phyloP scores from a whole-genome alignment of 2,113 vertebrate genomes.

The Cariama cristata region DNA sequence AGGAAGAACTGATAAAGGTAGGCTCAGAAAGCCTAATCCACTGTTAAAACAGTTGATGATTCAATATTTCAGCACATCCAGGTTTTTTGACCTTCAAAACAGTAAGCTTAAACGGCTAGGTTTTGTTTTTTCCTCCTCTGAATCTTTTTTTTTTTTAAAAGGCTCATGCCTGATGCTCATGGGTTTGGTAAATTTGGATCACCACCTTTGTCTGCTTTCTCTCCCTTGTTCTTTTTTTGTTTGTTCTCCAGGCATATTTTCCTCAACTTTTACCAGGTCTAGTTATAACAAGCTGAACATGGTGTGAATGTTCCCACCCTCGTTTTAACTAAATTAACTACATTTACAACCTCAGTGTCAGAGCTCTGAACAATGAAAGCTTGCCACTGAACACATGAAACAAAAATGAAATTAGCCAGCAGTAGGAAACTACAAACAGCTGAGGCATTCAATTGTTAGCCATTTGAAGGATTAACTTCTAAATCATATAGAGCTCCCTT shows the following conservation, averaged over 20 bases:
- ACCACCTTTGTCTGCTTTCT: background rate
- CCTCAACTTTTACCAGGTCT: slow-evolving; percentile 36
- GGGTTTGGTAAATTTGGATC: background rate
- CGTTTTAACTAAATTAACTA: slow-evolving; percentile 80
- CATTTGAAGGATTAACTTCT: slow-evolving; percentile 87
- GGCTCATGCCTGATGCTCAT: background rate
- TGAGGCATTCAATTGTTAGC: slow-evolving; percentile 81
- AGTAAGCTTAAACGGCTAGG: background rate
- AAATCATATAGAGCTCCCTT: slow-evolving; percentile 82
- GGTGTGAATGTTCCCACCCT: slow-evolving; percentile 55
- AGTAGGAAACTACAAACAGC: slow-evolving; percentile 81
- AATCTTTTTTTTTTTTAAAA: background rate
- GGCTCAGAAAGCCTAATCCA: background rate
- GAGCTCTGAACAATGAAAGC: slow-evolving; percentile 74
- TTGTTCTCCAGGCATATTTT: background rate
- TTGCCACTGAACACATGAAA: slow-evolving; percentile 77
- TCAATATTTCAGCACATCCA: background rate
- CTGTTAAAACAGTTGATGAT: background rate
- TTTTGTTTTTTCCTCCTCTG: background rate
- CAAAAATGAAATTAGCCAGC: slow-evolving; percentile 83
- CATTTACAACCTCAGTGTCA: slow-evolving; percentile 74
- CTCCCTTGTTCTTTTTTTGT: background rate
- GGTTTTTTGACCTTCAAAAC: background rate
- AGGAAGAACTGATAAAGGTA: background rate
- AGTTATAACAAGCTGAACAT: slow-evolving; percentile 31